Base-by-base conservation (phyloP, 2,797 vertebrate species). In the Notoglanidium macrostoma region DNA sequence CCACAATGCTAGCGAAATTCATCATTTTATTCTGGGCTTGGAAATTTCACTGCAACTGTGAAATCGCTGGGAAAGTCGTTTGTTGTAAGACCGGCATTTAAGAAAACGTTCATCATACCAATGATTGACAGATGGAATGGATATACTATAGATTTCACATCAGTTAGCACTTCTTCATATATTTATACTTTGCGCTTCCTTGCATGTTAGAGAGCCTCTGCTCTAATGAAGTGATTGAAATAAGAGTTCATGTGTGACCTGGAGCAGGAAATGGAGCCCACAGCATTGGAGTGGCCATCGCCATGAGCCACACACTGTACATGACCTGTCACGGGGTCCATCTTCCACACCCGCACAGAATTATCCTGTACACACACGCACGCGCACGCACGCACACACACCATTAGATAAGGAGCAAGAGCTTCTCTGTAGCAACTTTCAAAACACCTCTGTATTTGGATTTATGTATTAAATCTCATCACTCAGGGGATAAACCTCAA, bases 221-320 rank as follows among this genome's bases (percentile, higher is more conserved):
- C 1, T 49, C 26, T 65, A 49, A 7, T 51, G 15, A 21, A 23
- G 49, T 81, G 2, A 65, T 19, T 10, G 29, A 46, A 40, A 80
- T 15, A 59, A 59, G 40, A 19, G 79, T 79, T 61, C 0, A 9
- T 29, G 11, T 55, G 83, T 76, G 67, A 99, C 98, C 97, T 98
- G 84, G 98, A 99, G 91, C 97, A 99, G 88, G 95, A 92, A 76
- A 99, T 88, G 0, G 97, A 94, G 0, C 98, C 97, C 14, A 99
- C 96, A 0, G 95, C 95, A 0, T 97, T 96, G 0, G 97, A 92
- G 17, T 99, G 98, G 23, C 97, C 95, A 5, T 92, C 86, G 1
- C 98, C 98, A 54, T 95, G 95, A 1, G 97, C 98, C 61, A 98
- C 95, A 17, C 98, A 98, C 57, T 15, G 44, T 82, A 98, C 97